A percentile compares a stretch with the other conserved stretches of the same genome.
Conservation (phyloP, 2,888 invertebrate genomes). For the Micropterix aruncella region DNA sequence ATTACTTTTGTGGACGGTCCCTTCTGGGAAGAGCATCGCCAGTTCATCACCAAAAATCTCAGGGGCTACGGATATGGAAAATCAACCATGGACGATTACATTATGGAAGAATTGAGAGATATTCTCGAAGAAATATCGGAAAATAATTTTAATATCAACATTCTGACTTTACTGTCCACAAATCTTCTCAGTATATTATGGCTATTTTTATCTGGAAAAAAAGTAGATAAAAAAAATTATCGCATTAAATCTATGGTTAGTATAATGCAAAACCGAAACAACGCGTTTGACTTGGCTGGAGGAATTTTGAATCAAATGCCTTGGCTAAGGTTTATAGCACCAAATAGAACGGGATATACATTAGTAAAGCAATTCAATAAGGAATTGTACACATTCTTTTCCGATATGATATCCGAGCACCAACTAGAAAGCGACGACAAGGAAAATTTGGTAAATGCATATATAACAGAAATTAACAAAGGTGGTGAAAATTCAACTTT, state of each 20-base stretch:
- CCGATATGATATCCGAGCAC: not conserved
- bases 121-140: constrained; percentile 19
- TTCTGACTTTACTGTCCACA: constrained; percentile 3
- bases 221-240: constrained; percentile 16
- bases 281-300: constrained; percentile 42
- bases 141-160: constrained; percentile 7
- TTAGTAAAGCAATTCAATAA: constrained; percentile 38
- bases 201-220: not conserved
- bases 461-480: not conserved
- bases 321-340: constrained; percentile 46
- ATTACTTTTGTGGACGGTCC: constrained; percentile 45
- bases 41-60: constrained; percentile 37
- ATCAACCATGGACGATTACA: constrained; percentile 34
- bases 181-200: not conserved
- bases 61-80: constrained; percentile 41
- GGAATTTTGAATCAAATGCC: constrained; percentile 44
- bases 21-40: constrained; percentile 40
- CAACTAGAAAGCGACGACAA: not conserved
- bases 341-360: constrained; percentile 44
- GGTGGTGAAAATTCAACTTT: not conserved
- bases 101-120: constrained; percentile 37
- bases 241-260: constrained; percentile 27
- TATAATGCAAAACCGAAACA: constrained; percentile 31
- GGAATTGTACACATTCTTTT: constrained; percentile 20
- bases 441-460: not conserved